Evolutionary conservation across 2,888 invertebrate genomes (phyloP).

Genomic region (Rhorus exstirpatorius): DNA sequence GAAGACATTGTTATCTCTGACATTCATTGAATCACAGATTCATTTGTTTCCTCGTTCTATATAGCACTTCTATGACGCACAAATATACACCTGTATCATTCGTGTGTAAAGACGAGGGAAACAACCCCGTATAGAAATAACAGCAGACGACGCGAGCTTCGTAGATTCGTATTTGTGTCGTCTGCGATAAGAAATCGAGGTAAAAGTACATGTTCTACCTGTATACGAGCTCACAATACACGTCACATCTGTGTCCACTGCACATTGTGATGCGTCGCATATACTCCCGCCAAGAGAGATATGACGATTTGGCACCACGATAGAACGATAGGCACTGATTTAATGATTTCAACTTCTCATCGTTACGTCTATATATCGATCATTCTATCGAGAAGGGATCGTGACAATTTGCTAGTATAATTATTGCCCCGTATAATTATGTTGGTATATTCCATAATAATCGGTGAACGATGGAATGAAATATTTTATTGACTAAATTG

Average conservation of each 20-base stretch:
- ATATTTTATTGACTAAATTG: too few relatives aligned
- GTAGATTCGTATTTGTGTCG: constrained; percentile 66
- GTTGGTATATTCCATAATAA: too few relatives aligned
- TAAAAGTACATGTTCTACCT: constrained; percentile 39
- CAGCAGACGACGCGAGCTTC: constrained; percentile 31
- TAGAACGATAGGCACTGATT: background rate
- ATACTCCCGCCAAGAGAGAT: constrained; percentile 14
- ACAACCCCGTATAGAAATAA: constrained; percentile 47
- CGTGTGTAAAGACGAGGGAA: constrained; percentile 14
- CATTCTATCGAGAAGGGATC: background rate
- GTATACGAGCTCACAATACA: constrained; percentile 30
- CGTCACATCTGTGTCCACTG: constrained; percentile 17
- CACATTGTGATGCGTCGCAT: background rate
- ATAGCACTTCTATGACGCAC: constrained; percentile 2
- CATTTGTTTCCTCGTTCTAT: constrained; percentile 47
- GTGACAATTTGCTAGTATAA: background rate
- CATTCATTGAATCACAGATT: background rate
- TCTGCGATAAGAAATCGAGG: constrained; percentile 63
- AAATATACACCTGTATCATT: background rate
- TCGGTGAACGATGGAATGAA: too few relatives aligned
- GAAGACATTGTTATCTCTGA: constrained; percentile 23
- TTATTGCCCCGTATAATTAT: background rate
- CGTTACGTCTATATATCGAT: background rate
- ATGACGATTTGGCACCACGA: background rate
- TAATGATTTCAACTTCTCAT: background rate